Base-by-base conservation (phyloP, 2,113 vertebrate genomes). In the Rhabdomys dilectus region DNA sequence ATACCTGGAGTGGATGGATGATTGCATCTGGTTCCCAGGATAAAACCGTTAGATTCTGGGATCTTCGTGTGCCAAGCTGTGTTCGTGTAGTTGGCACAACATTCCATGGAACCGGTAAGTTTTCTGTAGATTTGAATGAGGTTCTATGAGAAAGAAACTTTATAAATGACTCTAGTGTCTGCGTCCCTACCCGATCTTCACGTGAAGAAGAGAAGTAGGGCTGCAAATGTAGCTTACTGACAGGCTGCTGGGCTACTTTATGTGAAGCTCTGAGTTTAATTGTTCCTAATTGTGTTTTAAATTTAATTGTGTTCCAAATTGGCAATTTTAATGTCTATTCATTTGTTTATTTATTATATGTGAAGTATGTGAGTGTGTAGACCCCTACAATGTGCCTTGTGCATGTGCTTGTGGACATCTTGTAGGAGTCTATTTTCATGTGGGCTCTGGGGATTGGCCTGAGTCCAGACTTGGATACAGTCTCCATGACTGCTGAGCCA, bases 1-100 rank as follows among this genome's bases (percentile, higher is more conserved):
- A 99, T 87, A 99, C 99, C 0, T 99, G 99, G 99, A 99, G 99
- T 8, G 99, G 99, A 92, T 99, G 99, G 99, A 99, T 99, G 99
- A 99, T 99, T 84, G 99, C 99, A 13, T 99, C 99, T 5, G 99
- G 99, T 91, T 99, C 99, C 51, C 99, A 99, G 97, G 99, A 99
- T 98, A 99, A 99, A 98, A 99, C 99, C 0, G 99, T 99, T 95
- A 99, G 99, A 86, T 99, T 99, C 97, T 99, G 99, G 99, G 99
- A 99, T 98, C 98, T 99, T 94, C 98, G 99, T 95, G 99, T 99
- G 86, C 99, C 99, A 92, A 99, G 99, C 98, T 99, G 99, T 97
- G 99, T 99, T 96, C 98, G 99, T 96, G 99, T 99, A 42, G 99
- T 99, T 96, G 99, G 99, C 92, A 99, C 99, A 39, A 99, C 99